Conservation (phyloP, 2,797 vertebrate species). For the Sciurus carolinensis region DNA sequence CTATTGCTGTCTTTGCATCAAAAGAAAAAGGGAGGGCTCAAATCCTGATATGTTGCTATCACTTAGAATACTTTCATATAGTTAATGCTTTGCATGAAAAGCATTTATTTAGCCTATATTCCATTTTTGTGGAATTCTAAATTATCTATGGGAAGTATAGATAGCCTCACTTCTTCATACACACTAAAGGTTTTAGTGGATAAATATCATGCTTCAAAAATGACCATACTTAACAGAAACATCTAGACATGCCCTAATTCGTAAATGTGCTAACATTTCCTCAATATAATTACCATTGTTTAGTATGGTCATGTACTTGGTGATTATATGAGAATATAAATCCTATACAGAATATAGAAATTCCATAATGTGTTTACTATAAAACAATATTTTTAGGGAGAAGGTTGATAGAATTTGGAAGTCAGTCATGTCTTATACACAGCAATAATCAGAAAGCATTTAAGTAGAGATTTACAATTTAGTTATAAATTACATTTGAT, state of each 20-base stretch:
- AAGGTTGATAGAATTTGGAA: slow-evolving; percentile 9
- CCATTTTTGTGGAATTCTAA: slow-evolving; percentile 29
- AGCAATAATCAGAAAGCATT: not conserved
- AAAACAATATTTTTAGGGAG: not conserved
- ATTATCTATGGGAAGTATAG: not conserved
- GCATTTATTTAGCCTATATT: not conserved
- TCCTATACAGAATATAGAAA: not conserved
- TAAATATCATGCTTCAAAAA: slow-evolving; percentile 31
- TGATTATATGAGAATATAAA: not conserved
- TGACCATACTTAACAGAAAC: not conserved
- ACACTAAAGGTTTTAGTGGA: not conserved
- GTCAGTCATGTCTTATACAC: not conserved
- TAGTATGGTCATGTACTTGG: not conserved
- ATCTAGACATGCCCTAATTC: not conserved
- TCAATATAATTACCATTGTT: not conserved
- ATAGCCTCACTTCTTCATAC: slow-evolving; percentile 47
- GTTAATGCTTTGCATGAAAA: slow-evolving; percentile 29
- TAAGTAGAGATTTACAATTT: slow-evolving; percentile 27
- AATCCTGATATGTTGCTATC: not conserved
- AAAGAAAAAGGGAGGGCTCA: not conserved
- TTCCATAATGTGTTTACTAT: not conserved
- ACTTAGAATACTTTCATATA: not conserved
- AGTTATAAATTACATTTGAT: slow-evolving; percentile 14
- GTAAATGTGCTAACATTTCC: not conserved
- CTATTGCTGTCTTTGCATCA: not conserved